A percentile compares a stretch with the other conserved stretches of the same genome.
These are phyloP conservation scores for Coluber constrictor DNA, from an alignment of 2,797 vertebrate genomes.

Conservation along the genomic window DNA sequence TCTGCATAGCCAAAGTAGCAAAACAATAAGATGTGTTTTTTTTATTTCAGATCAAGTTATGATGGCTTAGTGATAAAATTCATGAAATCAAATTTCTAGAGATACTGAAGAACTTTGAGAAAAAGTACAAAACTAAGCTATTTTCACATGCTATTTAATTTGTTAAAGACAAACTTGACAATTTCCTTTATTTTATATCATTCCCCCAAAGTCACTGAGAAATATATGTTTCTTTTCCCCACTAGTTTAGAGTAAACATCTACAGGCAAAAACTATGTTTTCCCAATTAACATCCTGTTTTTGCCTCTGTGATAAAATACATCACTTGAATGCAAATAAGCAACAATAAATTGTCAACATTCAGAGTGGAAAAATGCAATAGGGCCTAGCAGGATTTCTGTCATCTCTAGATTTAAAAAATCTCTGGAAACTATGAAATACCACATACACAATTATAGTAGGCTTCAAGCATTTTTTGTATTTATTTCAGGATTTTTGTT, in stretches of 20 bases:
- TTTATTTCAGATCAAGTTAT: not conserved
- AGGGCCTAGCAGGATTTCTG: conserved; percentile 10
- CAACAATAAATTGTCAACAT: conserved; percentile 10
- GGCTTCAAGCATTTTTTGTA: conserved; percentile 25
- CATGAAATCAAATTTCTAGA: not conserved
- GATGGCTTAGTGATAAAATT: not conserved
- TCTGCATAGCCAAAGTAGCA: not conserved
- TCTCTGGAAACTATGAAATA: conserved; percentile 27
- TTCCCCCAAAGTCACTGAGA: conserved; percentile 35
- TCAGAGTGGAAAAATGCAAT: not conserved
- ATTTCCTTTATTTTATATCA: conserved; percentile 35
- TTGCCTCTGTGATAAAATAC: conserved; percentile 7
- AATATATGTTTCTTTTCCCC: conserved; percentile 24
- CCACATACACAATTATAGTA: conserved; percentile 30
- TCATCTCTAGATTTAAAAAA: not conserved
- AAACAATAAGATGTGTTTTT: not conserved
- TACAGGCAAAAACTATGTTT: conserved; percentile 41
- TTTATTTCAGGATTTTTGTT: conserved; percentile 10
- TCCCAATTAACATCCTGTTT: conserved; percentile 22
- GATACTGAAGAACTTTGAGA: not conserved
- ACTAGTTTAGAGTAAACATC: conserved; percentile 19
- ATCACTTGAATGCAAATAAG: conserved; percentile 22
- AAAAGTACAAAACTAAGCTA: not conserved
- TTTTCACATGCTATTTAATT: conserved; percentile 3
- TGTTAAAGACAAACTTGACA: conserved; percentile 12